Evolutionary conservation across 2,888 invertebrate genomes (phyloP).

Genomic region (Strigamia maritima): DNA sequence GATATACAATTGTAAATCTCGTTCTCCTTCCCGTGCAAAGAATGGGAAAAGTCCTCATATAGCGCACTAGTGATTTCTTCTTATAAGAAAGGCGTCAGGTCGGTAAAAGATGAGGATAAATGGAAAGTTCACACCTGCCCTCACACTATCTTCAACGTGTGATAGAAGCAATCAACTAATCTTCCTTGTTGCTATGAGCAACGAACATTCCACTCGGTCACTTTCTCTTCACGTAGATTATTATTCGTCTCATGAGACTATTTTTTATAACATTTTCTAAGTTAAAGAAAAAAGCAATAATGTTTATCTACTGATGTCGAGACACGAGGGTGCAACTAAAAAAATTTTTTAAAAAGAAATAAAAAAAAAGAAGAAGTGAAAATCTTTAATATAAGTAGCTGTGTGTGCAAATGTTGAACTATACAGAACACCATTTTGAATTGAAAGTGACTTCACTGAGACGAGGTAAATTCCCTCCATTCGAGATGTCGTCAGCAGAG

Average conservation of each 20-base stretch:
- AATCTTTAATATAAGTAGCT: not conserved
- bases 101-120: slow-evolving; percentile 3
- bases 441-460: not conserved
- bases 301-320: not conserved
- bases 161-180: slow-evolving; percentile 16
- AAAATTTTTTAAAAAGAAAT: not conserved
- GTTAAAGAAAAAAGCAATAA: not conserved
- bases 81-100: not conserved
- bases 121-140: slow-evolving; percentile 13
- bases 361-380: not conserved
- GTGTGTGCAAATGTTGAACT: not conserved
- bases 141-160: not conserved
- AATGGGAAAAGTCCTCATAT: not conserved
- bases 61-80: not conserved
- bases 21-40: not conserved
- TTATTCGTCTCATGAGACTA: not conserved
- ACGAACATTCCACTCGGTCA: not conserved
- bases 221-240: not conserved
- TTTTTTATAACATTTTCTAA: not conserved
- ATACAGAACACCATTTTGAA: not conserved
- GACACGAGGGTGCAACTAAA: not conserved
- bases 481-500: not conserved
- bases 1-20: slow-evolving; percentile 15
- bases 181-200: not conserved
- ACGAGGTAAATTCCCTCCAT: not conserved